Evolutionary conservation across 1,140 invertebrate genomes (phyloP).

Genomic region (Trichogramma pretiosum): DNA sequence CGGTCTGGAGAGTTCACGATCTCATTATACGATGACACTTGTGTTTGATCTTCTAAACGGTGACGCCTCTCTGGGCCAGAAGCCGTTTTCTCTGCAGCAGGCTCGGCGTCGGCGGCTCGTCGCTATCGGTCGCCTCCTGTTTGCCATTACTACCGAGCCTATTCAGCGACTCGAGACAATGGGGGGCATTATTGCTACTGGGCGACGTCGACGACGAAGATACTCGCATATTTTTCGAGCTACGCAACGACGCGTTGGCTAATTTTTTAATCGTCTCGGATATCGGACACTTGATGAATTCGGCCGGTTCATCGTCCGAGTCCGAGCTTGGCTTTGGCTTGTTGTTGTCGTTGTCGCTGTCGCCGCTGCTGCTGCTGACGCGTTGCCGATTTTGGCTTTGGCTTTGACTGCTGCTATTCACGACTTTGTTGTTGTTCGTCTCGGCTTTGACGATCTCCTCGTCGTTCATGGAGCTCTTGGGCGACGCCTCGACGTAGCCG

Average conservation of each 20-base stretch:
- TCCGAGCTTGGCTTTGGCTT: background rate
- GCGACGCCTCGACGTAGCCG: constrained; percentile 47
- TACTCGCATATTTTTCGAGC: constrained; percentile 25
- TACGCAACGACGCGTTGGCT: constrained; percentile 37
- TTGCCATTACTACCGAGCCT: constrained; percentile 28
- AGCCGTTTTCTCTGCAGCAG: constrained; percentile 40
- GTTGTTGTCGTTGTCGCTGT: constrained; percentile 1
- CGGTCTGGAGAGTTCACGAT: too few species aligned
- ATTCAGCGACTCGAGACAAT: constrained; percentile 31
- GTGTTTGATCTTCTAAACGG: constrained; percentile 29
- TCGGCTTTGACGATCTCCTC: constrained; percentile 19
- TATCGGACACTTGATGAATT: constrained; percentile 40
- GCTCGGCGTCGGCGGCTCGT: constrained; percentile 38
- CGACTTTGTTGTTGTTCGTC: constrained; percentile 5
- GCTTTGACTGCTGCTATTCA: constrained; percentile 9
- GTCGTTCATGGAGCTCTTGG: constrained; percentile 31
- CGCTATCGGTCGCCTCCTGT: constrained; percentile 28
- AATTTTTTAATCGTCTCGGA: constrained; percentile 42
- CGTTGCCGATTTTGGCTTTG: background rate
- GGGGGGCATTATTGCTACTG: constrained; percentile 32
- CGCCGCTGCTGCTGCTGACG: background rate
- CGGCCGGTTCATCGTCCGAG: constrained; percentile 17
- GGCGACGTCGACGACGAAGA: constrained; percentile 20
- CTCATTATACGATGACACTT: background rate
- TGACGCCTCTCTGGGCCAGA: constrained; percentile 41